Evolutionary conservation across 2,113 vertebrate genomes (phyloP).

Genomic region (Alethe diademata): DNA sequence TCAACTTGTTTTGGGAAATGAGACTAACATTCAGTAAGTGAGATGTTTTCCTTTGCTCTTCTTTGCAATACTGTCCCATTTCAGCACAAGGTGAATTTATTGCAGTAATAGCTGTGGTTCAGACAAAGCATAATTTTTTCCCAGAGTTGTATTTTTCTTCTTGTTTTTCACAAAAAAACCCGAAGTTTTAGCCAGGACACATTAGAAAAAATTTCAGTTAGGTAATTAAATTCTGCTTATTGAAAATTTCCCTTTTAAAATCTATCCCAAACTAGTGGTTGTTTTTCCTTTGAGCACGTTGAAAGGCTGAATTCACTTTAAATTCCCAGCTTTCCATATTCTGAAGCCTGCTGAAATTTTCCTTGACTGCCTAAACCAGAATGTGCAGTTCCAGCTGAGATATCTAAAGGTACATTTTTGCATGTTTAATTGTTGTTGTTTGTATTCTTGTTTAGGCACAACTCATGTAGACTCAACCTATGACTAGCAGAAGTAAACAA

Average conservation of each 20-base stretch:
- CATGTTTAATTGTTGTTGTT: neutral
- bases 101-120: neutral
- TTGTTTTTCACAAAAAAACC: neutral
- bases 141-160: neutral
- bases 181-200: neutral
- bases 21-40: conserved; percentile 13
- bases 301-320: neutral
- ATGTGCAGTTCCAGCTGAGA: neutral
- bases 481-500: neutral
- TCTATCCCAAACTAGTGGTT: neutral
- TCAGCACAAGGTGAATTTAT: neutral
- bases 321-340: neutral
- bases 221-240: conserved; percentile 13
- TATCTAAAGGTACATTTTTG: neutral
- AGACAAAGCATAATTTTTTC: neutral
- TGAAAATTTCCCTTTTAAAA: neutral
- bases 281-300: neutral
- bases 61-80: neutral
- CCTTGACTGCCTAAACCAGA: neutral
- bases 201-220: neutral
- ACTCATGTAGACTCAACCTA: neutral
- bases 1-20: conserved; percentile 15
- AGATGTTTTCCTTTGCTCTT: neutral
- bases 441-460: neutral
- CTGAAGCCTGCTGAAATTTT: neutral